These are phyloP conservation scores for Amblyteles armatorius DNA, from an alignment of 2,888 invertebrate species.

Conservation along the genomic window DNA sequence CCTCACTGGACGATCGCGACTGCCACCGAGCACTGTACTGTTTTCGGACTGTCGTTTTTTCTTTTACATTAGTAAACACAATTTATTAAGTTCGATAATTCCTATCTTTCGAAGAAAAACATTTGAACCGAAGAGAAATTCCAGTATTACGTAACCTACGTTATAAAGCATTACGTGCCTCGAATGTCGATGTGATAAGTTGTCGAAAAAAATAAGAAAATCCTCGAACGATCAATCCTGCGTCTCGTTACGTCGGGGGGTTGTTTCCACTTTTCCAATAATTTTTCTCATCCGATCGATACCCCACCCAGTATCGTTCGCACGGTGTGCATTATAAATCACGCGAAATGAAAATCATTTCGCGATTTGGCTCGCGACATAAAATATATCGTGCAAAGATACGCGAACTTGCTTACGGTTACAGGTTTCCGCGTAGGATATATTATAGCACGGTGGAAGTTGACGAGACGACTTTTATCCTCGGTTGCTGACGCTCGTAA, in stretches of 20 bases:
- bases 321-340: not conserved
- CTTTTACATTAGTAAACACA: too few species aligned
- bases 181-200: not conserved
- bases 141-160: too few species aligned
- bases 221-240: not conserved
- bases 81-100: too few species aligned
- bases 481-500: slow-evolving; percentile 56
- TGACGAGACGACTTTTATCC: slow-evolving; percentile 65
- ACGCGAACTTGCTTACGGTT: not conserved
- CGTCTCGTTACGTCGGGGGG: not conserved
- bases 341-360: slow-evolving; percentile 14
- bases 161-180: too few species aligned
- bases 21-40: not conserved
- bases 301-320: not conserved
- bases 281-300: not conserved
- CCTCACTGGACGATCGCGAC: slow-evolving; percentile 24
- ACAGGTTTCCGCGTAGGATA: not conserved
- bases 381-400: slow-evolving; percentile 13
- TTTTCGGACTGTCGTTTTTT: too few species aligned
- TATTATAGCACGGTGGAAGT: slow-evolving; percentile 38
- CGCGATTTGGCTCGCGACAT: slow-evolving; percentile 17
- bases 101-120: too few species aligned
- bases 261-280: not conserved
- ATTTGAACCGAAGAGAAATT: too few species aligned
- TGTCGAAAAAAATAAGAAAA: not conserved